Evolutionary conservation across 1,140 invertebrate species (phyloP), one percentile per base, ranked within the genome.

Genomic region (Zophobas morio): DNA sequence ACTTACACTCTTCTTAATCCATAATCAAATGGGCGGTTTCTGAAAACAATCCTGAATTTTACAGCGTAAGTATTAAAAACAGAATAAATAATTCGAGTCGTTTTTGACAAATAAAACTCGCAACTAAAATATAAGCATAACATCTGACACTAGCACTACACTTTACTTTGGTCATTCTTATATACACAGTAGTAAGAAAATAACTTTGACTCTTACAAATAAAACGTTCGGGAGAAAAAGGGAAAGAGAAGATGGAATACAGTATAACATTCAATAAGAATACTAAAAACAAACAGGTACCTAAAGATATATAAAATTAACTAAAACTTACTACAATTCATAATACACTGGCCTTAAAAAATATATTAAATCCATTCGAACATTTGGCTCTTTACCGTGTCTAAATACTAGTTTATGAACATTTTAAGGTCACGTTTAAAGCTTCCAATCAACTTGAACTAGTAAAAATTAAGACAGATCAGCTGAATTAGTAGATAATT

Each of bases 401-500:
- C n/a, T 51, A 51, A 51, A 51, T 20, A 51, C 49, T 51, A 46
- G 6, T 46, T 46, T 46, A 51, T 51, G 20, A 51, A 51, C 49
- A 51, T 51, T 51, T 51, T 51, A 51, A 51, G 49, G 49, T 51
- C 49, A 51, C 49, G 49, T 51, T 51, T 51, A 51, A 51, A 51
- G 49, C 49, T 51, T 51, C 20, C 4, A 51, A 51, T 51, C 49
- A 51, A 46, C 20, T 51, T 20, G 49, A 70, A 70, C 63, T 32
- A 39, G n/a, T 1, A 47, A 20, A 72, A 54, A 51, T 72, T 36
- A 51, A 72, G 70, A 49, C 6, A 73, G 39, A 1, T 73, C 71
- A 8, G 71, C 35, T 35, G 71, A 73, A 56, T 73, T 73, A 5
- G 49, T 54, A n/a, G 71, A 73, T 32, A 73, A 73, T 73, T 73